Base-by-base conservation (phyloP, 2,113 vertebrate genomes). In the Nothobranchius kuhntae region DNA sequence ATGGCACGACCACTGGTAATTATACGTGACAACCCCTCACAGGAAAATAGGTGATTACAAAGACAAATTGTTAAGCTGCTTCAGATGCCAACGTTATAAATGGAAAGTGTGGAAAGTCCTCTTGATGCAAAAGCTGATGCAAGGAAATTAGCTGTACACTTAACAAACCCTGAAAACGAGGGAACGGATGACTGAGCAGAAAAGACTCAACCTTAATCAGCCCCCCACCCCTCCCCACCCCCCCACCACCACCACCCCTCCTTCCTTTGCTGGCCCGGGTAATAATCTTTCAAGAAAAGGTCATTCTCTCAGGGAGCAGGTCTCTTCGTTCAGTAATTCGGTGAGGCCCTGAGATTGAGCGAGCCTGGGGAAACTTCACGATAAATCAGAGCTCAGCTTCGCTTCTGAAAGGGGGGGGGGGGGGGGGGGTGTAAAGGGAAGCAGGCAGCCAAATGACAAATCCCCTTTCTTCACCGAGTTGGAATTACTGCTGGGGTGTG, bases 371-470 rank as follows among this genome's bases (percentile, higher is more conserved):
- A 86, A 78, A 83, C 82, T 84, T 87, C 83, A 76, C 82, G 75
- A 85, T 88, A 86, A 85, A 89, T 86, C 83, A 87, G 68, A 79
- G 86, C 86, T 77, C 75, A 77, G 79, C 79, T 76, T 82, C 35
- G 15, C 82, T 82, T 57, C 73, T 40, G 65, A 78, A 76, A 45
- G 7, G 9, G 9, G 38, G 38, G 9, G 6, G 9, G 9, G 7
- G 7, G 38, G 9, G 38, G 9, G 7, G 7, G 9, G 81, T 64
- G 81, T 81, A 86, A 87, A 83, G 62, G 68, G 78, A 78, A 89
- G 83, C 84, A 87, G 85, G 85, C 82, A 83, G 80, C 72, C 85
- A 79, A 87, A 92, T 89, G 87, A 92, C 90, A 89, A 90, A 91
- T 89, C 87, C 85, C 84, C 73, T 82, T 77, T 87, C 89, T 78